A percentile compares a stretch with the other conserved stretches of the same genome.
Evolutionary conservation across 1,140 invertebrate genomes (phyloP).

Genomic region (Odontomachus brunneus): DNA sequence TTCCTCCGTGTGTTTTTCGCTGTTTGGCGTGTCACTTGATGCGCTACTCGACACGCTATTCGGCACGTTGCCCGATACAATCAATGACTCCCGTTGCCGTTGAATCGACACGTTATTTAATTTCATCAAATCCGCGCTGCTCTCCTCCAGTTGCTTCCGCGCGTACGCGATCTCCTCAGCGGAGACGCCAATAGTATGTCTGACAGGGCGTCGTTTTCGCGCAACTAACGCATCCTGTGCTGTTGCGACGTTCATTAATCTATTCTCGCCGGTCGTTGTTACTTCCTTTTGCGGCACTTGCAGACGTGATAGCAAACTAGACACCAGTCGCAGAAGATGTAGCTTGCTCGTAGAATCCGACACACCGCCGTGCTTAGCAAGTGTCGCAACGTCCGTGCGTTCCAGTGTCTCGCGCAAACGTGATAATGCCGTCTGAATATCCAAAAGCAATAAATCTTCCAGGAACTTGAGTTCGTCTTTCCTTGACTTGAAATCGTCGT

Average conservation of each 20-base stretch:
- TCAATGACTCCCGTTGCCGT: not conserved
- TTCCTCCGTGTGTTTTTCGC: conserved; percentile 59
- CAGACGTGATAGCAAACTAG: conserved; percentile 90
- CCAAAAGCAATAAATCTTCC: conserved; percentile 88
- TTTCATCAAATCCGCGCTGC: conserved; percentile 1
- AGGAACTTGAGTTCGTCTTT: conserved; percentile 79
- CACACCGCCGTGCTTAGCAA: conserved; percentile 81
- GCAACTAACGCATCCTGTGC: conserved; percentile 7
- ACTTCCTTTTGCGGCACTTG: conserved; percentile 83
- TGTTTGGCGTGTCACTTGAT: not conserved
- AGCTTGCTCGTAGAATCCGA: conserved; percentile 86
- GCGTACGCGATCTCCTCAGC: conserved; percentile 91
- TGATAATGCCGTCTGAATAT: conserved; percentile 92
- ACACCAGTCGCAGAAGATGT: conserved; percentile 90
- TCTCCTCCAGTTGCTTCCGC: conserved; percentile 89
- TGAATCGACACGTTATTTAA: conserved; percentile 51
- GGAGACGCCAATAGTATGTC: conserved; percentile 93
- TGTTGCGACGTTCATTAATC: not conserved
- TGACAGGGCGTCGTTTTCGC: conserved; percentile 85
- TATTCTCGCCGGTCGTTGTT: not conserved
- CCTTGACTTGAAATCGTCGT: conserved; percentile 62
- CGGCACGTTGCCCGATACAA: too few relatives aligned
- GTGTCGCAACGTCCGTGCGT: conserved; percentile 85
- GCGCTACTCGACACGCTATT: too few relatives aligned
- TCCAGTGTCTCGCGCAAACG: conserved; percentile 90